A percentile compares a stretch with the other conserved stretches of the same genome.
Conservation (phyloP, 2,888 invertebrate species). For the Oxystoma pomonae region DNA sequence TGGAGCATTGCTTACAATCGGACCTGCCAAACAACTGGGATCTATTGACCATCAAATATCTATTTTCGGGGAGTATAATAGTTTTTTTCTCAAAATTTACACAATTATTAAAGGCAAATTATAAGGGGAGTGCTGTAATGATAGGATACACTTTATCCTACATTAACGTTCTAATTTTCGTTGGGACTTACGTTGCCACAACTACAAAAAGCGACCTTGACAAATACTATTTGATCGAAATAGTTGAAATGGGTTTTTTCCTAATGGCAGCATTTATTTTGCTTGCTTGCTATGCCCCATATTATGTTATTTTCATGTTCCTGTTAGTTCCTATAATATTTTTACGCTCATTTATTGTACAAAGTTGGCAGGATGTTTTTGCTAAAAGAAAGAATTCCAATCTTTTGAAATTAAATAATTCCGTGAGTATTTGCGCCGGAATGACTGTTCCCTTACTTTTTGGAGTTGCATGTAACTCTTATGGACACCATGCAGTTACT, state of each 20-base stretch:
- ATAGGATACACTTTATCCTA: neutral
- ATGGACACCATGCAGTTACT: neutral
- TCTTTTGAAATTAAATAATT: neutral
- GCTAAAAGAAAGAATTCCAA: neutral
- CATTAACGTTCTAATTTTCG: neutral
- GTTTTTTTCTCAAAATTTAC: neutral
- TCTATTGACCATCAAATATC: neutral
- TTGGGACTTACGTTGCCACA: neutral
- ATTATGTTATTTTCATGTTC: neutral
- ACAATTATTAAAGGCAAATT: neutral
- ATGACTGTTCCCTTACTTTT: neutral
- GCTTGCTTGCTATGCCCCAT: neutral
- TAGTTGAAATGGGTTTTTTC: neutral
- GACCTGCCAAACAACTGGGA: neutral
- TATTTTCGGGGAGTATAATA: neutral
- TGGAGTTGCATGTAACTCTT: neutral
- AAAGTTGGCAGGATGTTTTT: neutral
- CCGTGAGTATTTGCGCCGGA: neutral
- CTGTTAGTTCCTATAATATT: neutral
- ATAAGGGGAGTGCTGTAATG: neutral
- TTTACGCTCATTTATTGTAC: neutral
- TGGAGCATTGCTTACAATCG: neutral
- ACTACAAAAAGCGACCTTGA: neutral
- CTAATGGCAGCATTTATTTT: neutral
- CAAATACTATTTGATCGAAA: neutral